These are phyloP conservation scores for Ophioderma brevispina DNA, from an alignment of 35 echinoderm and acorn worm species.

Conservation along the genomic window DNA sequence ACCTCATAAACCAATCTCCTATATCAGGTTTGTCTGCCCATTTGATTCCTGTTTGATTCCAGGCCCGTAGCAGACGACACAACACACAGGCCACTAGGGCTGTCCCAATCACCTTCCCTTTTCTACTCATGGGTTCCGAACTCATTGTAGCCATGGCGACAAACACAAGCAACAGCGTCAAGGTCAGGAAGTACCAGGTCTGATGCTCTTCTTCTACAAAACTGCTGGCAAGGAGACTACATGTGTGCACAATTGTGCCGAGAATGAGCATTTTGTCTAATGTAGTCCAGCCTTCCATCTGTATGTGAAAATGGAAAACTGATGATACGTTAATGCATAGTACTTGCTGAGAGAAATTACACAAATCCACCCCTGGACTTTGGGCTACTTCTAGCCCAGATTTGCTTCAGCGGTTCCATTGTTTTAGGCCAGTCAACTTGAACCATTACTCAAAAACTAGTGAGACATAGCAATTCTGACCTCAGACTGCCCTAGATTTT, in stretches of 20 bases:
- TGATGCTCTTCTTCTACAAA: conserved; percentile 99
- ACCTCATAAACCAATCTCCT: conserved; percentile 97
- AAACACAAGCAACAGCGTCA: conserved; percentile 59
- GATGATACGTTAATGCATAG: too few species aligned
- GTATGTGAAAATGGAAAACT: too few species aligned
- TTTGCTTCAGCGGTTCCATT: too few species aligned
- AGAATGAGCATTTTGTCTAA: conserved; percentile 31
- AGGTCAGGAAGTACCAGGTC: conserved; percentile 95
- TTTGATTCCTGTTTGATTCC: conserved; percentile 98
- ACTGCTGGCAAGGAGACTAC: conserved; percentile 88
- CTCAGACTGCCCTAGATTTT: too few species aligned
- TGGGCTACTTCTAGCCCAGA: too few species aligned
- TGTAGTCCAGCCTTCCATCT: neutral
- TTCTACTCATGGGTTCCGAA: neutral
- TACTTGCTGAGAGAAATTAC: too few species aligned
- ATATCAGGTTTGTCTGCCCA: conserved; percentile 82
- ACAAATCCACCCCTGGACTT: too few species aligned
- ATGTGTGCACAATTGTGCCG: conserved; percentile 68
- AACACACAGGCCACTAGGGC: neutral
- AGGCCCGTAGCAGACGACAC: conserved; percentile 70
- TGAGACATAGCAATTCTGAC: too few species aligned
- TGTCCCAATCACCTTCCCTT: neutral
- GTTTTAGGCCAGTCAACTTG: too few species aligned
- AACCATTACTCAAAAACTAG: too few species aligned
- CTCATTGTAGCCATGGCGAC: conserved; percentile 22